These are phyloP conservation scores for Hemicordylus capensis DNA, from an alignment of 2,113 vertebrate species.

Conservation along the genomic window DNA sequence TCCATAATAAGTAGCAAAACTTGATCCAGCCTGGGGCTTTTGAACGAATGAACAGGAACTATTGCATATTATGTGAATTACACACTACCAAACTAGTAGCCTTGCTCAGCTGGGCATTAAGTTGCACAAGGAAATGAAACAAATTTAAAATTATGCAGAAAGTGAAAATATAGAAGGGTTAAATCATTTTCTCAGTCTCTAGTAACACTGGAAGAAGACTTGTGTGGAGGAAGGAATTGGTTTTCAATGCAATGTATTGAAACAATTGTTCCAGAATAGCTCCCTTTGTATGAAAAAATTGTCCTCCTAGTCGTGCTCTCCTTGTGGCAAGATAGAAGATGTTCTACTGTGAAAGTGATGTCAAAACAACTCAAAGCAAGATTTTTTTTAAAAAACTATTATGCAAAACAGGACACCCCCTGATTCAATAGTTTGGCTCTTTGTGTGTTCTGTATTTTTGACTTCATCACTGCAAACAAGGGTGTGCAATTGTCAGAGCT, in stretches of 20 bases:
- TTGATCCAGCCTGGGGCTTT: neutral
- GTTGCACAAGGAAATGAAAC: neutral
- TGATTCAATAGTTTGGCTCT: slow-evolving; percentile 6
- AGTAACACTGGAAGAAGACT: neutral
- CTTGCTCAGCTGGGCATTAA: neutral
- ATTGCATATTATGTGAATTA: neutral
- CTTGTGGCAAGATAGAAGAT: neutral
- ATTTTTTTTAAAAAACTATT: neutral
- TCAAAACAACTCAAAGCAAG: neutral
- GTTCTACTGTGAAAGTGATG: slow-evolving; percentile 1
- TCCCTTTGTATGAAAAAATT: slow-evolving; percentile 9
- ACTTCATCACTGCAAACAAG: slow-evolving; percentile 22
- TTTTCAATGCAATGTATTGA: neutral
- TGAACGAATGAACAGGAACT: neutral
- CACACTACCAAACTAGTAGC: neutral
- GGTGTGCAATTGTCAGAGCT: slow-evolving; percentile 27
- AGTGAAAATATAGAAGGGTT: neutral
- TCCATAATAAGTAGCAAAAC: neutral
- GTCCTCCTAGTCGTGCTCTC: neutral
- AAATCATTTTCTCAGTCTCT: neutral
- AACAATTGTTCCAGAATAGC: slow-evolving; percentile 3
- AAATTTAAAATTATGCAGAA: neutral
- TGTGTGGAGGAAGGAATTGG: neutral
- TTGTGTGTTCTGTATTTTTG: slow-evolving; percentile 18
- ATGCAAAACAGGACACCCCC: neutral